Base-by-base conservation (phyloP, 2,888 invertebrate genomes). In the Aromia moschata region DNA sequence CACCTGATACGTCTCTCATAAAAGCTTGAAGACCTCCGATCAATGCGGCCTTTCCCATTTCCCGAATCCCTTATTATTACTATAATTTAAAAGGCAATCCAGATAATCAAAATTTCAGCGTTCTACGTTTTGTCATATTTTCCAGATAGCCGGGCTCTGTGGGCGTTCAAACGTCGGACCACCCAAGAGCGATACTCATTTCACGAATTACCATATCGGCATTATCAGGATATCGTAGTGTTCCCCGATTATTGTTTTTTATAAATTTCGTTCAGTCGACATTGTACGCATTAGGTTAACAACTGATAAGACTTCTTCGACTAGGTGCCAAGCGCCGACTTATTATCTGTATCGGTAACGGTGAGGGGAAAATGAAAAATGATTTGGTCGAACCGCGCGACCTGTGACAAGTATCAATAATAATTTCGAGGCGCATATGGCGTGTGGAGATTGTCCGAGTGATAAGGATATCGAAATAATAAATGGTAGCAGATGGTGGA, bases 131-230 rank as follows among this genome's bases (percentile, higher is more conserved):
- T 10, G 17, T 17, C 30, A 46, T 46, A 46, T 46, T 46, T 46
- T 46, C 10, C 10, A 40, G 18, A 40, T 40, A 15, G 10, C 15
- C 31, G 30, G 33, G 11, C 30, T 46, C 15, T 30, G 45, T 46
- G 33, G 45, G 45, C 33, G 45, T 46, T 44, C 14, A 9, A 30
- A 10, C 16, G 16, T 30, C n/a, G 31, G 45, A 46, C 45, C 45
- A 46, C 45, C 45, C 45, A 46, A 46, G 33, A 33, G 16, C 31
- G 3, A 30, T 31, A 31, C 16, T 46, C 33, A 4, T 46, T 15
- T 16, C 11, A 16, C 31, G 16, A 15, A 45, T 31, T 40, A 25
- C 17, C 45, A 31, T 15, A 33, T 16, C n/a, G 15, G 17, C 15
- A 46, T 33, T 33, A 15, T 16, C 7, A 17, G 17, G n/a, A 17